phyloP scores from a whole-genome alignment of 2,888 invertebrate genomes.

The Thereva unica region DNA sequence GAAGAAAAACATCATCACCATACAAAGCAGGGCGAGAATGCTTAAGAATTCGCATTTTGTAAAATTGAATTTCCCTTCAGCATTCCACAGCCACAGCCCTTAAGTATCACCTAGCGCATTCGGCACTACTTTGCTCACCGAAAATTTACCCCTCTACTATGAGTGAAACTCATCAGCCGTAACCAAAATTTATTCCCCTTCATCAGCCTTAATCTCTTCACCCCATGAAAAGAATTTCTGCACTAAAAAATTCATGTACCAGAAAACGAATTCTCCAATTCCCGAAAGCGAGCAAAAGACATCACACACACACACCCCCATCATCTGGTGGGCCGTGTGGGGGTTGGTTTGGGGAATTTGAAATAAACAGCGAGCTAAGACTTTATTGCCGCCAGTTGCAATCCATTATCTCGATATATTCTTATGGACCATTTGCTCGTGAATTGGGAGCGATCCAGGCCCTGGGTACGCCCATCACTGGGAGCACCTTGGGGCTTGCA shows the following conservation, averaged over 20 bases:
- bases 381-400: conserved; percentile 41
- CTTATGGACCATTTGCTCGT: conserved; percentile 40
- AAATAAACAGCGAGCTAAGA: conserved; percentile 37
- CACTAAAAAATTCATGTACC: conserved; percentile 43
- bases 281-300: conserved; percentile 33
- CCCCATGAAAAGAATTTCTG: conserved; percentile 38
- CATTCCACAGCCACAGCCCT: too few species aligned
- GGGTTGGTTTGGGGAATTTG: conserved; percentile 21
- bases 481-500: neutral
- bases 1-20: too few species aligned
- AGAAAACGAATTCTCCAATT: conserved; percentile 40
- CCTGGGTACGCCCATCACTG: conserved; percentile 3
- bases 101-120: too few species aligned
- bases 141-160: conserved; percentile 14
- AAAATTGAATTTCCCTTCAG: too few species aligned
- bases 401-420: conserved; percentile 42
- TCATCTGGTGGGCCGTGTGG: too few species aligned
- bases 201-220: conserved; percentile 41
- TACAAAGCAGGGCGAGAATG: too few species aligned
- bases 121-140: too few species aligned
- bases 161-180: conserved; percentile 37
- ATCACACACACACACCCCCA: conserved; percentile 21
- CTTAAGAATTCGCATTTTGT: too few species aligned
- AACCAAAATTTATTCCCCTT: conserved; percentile 40
- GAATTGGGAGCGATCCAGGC: conserved; percentile 36